These are phyloP conservation scores for Synergus japonicus DNA, from an alignment of 2,888 invertebrate species.

Conservation along the genomic window DNA sequence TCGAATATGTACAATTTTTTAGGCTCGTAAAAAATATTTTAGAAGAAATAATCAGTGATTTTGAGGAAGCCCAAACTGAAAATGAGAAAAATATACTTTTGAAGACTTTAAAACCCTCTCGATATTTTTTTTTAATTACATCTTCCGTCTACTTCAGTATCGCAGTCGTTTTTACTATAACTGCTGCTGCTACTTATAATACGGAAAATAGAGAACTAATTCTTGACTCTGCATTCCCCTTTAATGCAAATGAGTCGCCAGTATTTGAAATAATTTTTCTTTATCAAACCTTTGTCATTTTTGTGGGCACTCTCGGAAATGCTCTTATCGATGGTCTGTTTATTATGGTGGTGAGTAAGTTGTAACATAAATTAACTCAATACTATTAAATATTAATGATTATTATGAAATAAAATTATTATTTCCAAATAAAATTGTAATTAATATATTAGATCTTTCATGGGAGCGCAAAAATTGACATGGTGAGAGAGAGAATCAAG, in stretches of 20 bases:
- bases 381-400: no score
- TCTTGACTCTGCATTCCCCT: background rate
- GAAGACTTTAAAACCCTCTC: background rate
- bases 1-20: background rate
- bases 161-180: background rate
- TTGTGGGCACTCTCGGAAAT: background rate
- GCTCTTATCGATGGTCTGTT: background rate
- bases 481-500: background rate
- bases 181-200: background rate
- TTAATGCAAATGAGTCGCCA: background rate
- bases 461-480: background rate
- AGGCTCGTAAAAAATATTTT: background rate
- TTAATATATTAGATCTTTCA: background rate
- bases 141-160: background rate
- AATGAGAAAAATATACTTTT: background rate
- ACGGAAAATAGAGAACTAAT: background rate
- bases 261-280: background rate
- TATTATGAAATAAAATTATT: no score
- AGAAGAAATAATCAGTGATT: background rate
- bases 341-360: conserved; percentile 1
- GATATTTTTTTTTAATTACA: background rate
- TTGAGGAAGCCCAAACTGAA: background rate
- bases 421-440: no score
- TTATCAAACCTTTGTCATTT: background rate
- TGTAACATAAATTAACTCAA: background rate